Percentiles rank a stretch among this genome's conserved stretches.
These are phyloP conservation scores for Xiphias gladius DNA, from an alignment of 2,113 vertebrate genomes.

Conservation along the genomic window DNA sequence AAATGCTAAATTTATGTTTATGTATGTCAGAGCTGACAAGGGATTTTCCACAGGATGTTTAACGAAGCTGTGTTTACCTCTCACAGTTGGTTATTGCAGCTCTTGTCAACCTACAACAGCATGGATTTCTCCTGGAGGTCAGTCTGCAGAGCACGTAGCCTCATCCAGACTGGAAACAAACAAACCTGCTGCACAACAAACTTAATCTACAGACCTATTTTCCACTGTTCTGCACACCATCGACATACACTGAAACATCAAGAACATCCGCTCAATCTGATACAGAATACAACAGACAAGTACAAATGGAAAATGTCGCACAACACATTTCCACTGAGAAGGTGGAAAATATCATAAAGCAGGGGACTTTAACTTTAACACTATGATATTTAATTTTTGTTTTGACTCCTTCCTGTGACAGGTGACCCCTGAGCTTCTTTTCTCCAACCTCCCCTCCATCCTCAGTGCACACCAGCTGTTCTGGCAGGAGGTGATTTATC, in stretches of 20 bases:
- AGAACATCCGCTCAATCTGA: conserved; percentile 59
- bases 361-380: conserved; percentile 27
- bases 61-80: conserved; percentile 18
- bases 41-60: conserved; percentile 45
- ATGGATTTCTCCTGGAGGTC: conserved; percentile 86
- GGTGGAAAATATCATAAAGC: conserved; percentile 68
- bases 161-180: conserved; percentile 18
- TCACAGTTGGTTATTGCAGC: conserved; percentile 85
- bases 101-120: conserved; percentile 82
- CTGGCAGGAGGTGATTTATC: conserved; percentile 87
- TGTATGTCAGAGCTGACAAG: neutral
- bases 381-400: conserved; percentile 21
- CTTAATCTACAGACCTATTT: conserved; percentile 21
- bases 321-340: conserved; percentile 62
- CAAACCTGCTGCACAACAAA: neutral
- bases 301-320: conserved; percentile 62
- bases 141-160: conserved; percentile 61
- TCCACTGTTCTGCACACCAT: conserved; percentile 53
- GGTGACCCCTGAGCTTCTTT: conserved; percentile 83
- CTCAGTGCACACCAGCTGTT: conserved; percentile 83
- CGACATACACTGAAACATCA: conserved; percentile 15
- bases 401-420: conserved; percentile 47
- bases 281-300: conserved; percentile 29
- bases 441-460: conserved; percentile 86
- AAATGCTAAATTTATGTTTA: neutral